Base-by-base conservation (phyloP, 2,113 vertebrate species). In the Donacobius atricapilla region DNA sequence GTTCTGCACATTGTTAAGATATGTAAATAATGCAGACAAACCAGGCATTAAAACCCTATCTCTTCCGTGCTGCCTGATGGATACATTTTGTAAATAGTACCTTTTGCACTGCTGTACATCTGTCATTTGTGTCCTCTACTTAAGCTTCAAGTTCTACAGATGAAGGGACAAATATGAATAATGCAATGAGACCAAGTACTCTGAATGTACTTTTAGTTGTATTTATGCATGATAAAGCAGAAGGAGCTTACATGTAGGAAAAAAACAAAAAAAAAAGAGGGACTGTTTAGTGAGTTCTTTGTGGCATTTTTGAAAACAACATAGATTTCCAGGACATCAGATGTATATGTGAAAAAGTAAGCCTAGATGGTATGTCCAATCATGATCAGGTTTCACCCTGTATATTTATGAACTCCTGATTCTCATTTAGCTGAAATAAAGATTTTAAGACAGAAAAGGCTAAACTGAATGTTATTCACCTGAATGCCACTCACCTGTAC, bases 61-160 rank as follows among this genome's bases (percentile, higher is more conserved):
- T 82, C 40, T 81, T 63, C 21, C 56, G 42, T 19, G 31, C 69
- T 78, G 92, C 65, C 78, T 92, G 80, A 96, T 45, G 39, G 91
- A 97, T 68, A 73, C 19, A 45, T 65, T 92, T 90, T 78, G 80
- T 63, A 96, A 98, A 94, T 39, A 42, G 54, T 64, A 88, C 44
- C 37, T 60, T 93, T 89, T 78, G 44, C 58, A 70, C 9, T n/a
- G 73, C 65, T 93, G 37, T 88, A 66, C 76, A 85, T 82, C 70
- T 94, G 85, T 83, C 92, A 61, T 33, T 54, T 64, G n/a, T 93
- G 82, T 82, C 84, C 54, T 92, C 27, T 69, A 83, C 10, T 95
- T 83, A 61, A 95, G 83, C 24, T 14, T 76, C 28, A 45, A 63
- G 45, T 69, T 72, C 27, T 51, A 54, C 47, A 83, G 50, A 63